These are phyloP conservation scores for Ypsolopha sequella DNA, from an alignment of 2,888 invertebrate species.

Conservation along the genomic window DNA sequence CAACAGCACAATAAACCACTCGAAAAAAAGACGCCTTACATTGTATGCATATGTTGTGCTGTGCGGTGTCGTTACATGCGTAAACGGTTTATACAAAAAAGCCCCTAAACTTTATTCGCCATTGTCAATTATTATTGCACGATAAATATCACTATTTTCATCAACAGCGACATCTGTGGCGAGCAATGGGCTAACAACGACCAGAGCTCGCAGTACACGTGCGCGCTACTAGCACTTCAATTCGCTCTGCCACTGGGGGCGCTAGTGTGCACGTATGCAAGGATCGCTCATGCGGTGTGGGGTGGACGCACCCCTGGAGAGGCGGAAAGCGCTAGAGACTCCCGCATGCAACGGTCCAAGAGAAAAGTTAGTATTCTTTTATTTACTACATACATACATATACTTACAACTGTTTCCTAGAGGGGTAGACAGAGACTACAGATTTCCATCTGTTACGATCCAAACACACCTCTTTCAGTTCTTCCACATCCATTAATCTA, in stretches of 20 bases:
- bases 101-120: not conserved
- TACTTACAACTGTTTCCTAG: too few species aligned
- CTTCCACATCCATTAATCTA: too few species aligned
- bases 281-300: constrained; percentile 90
- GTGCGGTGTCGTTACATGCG: too few species aligned
- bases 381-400: too few species aligned
- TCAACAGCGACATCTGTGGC: constrained; percentile 74
- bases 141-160: not conserved
- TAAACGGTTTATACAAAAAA: too few species aligned
- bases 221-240: constrained; percentile 83
- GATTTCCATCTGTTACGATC: too few species aligned
- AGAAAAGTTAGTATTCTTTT: constrained; percentile 67
- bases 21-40: not conserved
- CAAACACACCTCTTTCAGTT: too few species aligned
- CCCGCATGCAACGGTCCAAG: constrained; percentile 86
- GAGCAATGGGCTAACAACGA: constrained; percentile 77
- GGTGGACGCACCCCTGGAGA: constrained; percentile 88
- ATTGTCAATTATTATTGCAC: not conserved
- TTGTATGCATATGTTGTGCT: not conserved
- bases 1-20: not conserved
- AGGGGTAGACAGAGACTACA: too few species aligned
- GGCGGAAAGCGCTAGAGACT: constrained; percentile 85
- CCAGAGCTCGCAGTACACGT: constrained; percentile 80
- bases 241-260: constrained; percentile 86
- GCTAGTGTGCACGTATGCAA: constrained; percentile 86